phyloP scores from a whole-genome alignment of 1,140 invertebrate species.

The Drosophila auraria region DNA sequence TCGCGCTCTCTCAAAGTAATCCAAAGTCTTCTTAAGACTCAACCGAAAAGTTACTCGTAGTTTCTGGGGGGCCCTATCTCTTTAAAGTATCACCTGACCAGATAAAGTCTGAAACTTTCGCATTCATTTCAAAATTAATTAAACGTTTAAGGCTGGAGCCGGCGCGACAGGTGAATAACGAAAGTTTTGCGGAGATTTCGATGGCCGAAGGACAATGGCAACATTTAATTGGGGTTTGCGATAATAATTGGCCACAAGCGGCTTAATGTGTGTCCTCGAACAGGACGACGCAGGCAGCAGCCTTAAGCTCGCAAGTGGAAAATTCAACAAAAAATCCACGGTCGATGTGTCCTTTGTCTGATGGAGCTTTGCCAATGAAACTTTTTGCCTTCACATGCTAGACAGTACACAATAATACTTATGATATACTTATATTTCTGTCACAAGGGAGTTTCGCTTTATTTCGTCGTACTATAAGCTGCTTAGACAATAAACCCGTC shows the following conservation, averaged over 20 bases:
- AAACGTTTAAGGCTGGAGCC: conserved; percentile 41
- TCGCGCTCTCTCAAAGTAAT: conserved; percentile 42
- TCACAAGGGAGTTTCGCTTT: conserved; percentile 14
- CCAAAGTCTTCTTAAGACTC: conserved; percentile 34
- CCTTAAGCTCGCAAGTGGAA: neutral
- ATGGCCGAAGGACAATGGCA: conserved; percentile 39
- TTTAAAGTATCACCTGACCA: conserved; percentile 56
- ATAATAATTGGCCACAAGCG: conserved; percentile 60
- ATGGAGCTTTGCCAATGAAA: conserved; percentile 5
- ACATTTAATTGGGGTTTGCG: conserved; percentile 52
- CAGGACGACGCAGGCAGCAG: neutral
- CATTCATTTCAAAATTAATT: conserved; percentile 62
- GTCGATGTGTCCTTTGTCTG: conserved; percentile 1
- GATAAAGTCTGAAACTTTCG: conserved; percentile 52
- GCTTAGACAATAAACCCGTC: conserved; percentile 29
- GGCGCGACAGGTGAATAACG: conserved; percentile 16
- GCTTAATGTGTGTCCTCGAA: conserved; percentile 22
- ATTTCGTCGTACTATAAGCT: conserved; percentile 22
- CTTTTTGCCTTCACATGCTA: conserved; percentile 9
- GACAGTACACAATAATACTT: neutral
- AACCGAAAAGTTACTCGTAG: conserved; percentile 46
- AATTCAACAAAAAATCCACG: conserved; percentile 13
- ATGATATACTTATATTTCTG: conserved; percentile 6
- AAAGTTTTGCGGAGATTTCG: conserved; percentile 43
- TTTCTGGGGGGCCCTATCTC: conserved; percentile 39